phyloP scores from a whole-genome alignment of 1,140 invertebrate species.

The Steinernema feltiae region DNA sequence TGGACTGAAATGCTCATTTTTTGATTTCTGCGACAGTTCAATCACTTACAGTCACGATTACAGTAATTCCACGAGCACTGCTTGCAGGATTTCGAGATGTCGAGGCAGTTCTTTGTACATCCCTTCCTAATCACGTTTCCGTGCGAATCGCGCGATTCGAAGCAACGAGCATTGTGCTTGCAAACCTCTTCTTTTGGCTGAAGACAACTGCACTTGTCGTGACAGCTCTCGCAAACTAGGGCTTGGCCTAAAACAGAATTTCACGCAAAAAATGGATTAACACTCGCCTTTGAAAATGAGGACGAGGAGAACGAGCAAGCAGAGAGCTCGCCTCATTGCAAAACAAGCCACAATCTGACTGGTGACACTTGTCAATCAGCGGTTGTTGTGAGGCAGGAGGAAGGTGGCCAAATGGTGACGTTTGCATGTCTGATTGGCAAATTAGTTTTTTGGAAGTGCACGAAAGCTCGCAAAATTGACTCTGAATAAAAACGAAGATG shows the following conservation, averaged over 20 bases:
- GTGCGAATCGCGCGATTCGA: not conserved
- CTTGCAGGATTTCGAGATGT: not conserved
- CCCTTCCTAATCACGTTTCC: not conserved
- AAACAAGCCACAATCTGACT: no score
- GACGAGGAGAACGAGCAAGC: no score
- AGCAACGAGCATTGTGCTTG: not conserved
- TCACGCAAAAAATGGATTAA: not conserved
- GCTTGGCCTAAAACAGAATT: not conserved
- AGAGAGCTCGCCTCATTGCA: no score
- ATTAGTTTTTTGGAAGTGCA: no score
- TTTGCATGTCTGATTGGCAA: no score
- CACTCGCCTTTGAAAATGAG: no score
- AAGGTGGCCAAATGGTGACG: no score
- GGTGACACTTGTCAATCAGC: no score
- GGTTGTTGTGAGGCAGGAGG: no score
- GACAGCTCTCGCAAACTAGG: not conserved
- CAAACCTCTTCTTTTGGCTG: not conserved
- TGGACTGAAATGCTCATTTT: no score
- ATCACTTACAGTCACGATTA: not conserved
- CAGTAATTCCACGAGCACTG: not conserved
- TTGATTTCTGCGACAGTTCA: not conserved
- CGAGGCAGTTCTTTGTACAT: not conserved
- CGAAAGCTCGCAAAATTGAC: no score
- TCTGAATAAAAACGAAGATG: no score
- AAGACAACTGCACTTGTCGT: not conserved